Evolutionary conservation across 1,140 invertebrate genomes (phyloP).

Genomic region (Metaphire vulgaris): DNA sequence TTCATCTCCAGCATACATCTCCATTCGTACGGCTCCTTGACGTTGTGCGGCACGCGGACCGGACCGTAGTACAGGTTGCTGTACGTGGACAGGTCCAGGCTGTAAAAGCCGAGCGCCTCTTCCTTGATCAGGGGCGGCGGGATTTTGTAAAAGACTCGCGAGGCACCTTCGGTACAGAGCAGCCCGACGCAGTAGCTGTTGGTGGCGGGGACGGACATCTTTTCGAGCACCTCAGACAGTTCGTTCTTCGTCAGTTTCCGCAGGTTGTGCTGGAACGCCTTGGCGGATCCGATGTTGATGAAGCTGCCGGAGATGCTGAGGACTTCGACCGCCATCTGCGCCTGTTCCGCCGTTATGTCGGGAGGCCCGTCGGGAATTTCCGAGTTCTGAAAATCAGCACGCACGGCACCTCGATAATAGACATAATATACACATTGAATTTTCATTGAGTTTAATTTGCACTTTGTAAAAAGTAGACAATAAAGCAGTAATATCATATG

Average conservation of each 20-base stretch:
- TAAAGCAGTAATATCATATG: too few relatives aligned
- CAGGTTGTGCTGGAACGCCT: slow-evolving; percentile 21
- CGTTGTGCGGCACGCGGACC: slow-evolving; percentile 18
- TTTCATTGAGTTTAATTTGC: too few relatives aligned
- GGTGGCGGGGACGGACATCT: slow-evolving; percentile 13
- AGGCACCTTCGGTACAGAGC: slow-evolving; percentile 17
- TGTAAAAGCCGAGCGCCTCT: slow-evolving; percentile 16
- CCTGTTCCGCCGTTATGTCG: neutral
- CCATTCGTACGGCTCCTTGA: slow-evolving; percentile 16
- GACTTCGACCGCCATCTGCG: slow-evolving; percentile 13
- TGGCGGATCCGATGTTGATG: slow-evolving; percentile 19
- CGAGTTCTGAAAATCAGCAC: neutral
- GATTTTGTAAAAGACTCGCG: slow-evolving; percentile 20
- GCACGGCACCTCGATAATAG: too few relatives aligned
- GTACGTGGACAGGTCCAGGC: slow-evolving; percentile 13
- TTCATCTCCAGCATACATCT: slow-evolving; percentile 16
- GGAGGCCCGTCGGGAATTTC: neutral
- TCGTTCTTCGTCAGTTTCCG: slow-evolving; percentile 6
- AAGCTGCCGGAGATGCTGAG: slow-evolving; percentile 21
- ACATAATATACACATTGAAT: too few relatives aligned
- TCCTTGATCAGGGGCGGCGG: slow-evolving; percentile 16
- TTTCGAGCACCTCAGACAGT: slow-evolving; percentile 17
- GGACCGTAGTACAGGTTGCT: slow-evolving; percentile 17
- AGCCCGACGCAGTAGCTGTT: slow-evolving; percentile 9
- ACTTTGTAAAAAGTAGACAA: too few relatives aligned